Evolutionary conservation across 2,888 invertebrate species (phyloP).

Genomic region (Conistra vaccinii): DNA sequence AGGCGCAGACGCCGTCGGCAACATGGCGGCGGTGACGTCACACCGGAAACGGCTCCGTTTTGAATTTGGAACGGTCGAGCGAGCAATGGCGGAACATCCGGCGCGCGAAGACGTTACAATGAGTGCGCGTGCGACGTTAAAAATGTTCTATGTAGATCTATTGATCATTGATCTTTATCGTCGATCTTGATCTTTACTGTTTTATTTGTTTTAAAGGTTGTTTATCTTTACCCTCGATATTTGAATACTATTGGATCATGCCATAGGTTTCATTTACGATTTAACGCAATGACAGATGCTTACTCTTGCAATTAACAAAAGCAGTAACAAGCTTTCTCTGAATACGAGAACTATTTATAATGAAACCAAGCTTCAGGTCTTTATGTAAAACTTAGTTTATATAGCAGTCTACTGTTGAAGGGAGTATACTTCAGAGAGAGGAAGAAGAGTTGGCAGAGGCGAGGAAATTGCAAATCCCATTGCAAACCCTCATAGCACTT

Average conservation of each 20-base stretch:
- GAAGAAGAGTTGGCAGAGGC: too few relatives aligned
- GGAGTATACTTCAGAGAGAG: too few relatives aligned
- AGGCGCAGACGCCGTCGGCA: slow-evolving; percentile 83
- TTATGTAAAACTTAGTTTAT: too few relatives aligned
- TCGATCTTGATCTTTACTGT: slow-evolving; percentile 61
- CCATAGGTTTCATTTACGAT: background rate
- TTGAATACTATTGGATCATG: background rate
- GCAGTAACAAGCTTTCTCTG: background rate
- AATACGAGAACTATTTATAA: too few relatives aligned
- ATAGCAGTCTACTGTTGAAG: too few relatives aligned
- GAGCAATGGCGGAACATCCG: slow-evolving; percentile 90
- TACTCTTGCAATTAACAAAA: background rate
- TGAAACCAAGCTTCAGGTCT: too few relatives aligned
- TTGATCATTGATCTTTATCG: slow-evolving; percentile 70
- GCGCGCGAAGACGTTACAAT: slow-evolving; percentile 89
- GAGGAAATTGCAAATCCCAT: too few relatives aligned
- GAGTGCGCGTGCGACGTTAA: slow-evolving; percentile 81
- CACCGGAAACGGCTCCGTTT: slow-evolving; percentile 90
- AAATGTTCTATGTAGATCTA: slow-evolving; percentile 72
- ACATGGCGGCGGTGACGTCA: slow-evolving; percentile 88
- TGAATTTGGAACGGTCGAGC: slow-evolving; percentile 91
- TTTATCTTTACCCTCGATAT: slow-evolving; percentile 20
- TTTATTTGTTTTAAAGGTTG: slow-evolving; percentile 51
- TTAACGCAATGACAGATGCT: background rate
- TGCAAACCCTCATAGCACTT: background rate